Evolutionary conservation across 2,113 vertebrate genomes (phyloP), one percentile per base, ranked within the genome.

Genomic region (Notechis scutatus): DNA sequence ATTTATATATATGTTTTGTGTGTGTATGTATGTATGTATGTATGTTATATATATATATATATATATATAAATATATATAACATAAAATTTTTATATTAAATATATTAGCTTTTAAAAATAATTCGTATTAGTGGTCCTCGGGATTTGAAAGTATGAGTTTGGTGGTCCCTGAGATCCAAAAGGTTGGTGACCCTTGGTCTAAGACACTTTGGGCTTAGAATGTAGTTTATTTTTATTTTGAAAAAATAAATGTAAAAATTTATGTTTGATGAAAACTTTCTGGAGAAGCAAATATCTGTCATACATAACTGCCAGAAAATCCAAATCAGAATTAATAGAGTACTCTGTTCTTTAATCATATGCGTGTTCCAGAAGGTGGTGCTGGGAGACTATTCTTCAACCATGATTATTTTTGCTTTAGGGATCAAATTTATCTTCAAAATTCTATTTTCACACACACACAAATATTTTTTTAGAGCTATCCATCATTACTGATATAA

Each of bases 221-320:
- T 26, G 3, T 64, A 23, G 50, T 23, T 92, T 95, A 45, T 96
- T 92, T 81, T 39, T 81, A 34, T 15, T 34, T 69, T 69, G 59
- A 69, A 69, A 69, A 69, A 69, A 69, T 6, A 29, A 39, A 74
- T 74, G 69, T 74, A 74, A 81, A 81, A 81, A 39, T 3, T 18
- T 81, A 81, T 81, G 15, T 14, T 39, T 81, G 69, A 81, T 39
- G 5, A 39, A 39, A 74, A 74, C 69, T 34, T 74, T 74, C 5
- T 74, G n/a, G 15, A 81, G 69, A 34, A 81, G 69, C 69, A 81
- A 81, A 81, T 81, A 39, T 69, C n/a, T 69, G 14, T 69, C 64
- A 39, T 81, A 39, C 5, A 20, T 39, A 81, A 18, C n/a, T 39
- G 69, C 69, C n/a, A 81, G 69, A 81, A 81, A 7, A 81, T 81